Evolutionary conservation across 2,113 vertebrate species (phyloP).

Genomic region (Machaerirhynchus nigripectus): DNA sequence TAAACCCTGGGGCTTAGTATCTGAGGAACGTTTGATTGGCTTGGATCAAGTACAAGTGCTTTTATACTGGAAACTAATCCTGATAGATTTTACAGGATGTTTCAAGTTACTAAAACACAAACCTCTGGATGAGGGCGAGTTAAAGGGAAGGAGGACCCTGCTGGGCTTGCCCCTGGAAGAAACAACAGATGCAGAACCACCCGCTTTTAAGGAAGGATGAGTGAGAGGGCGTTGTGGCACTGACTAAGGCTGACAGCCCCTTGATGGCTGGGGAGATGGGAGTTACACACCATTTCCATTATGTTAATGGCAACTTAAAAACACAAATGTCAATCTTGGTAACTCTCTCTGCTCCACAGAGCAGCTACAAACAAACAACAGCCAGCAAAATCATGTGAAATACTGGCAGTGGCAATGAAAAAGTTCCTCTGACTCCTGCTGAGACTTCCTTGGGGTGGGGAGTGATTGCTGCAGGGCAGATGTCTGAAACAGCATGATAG

Average conservation of each 20-base stretch:
- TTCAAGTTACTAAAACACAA: constrained; percentile 34
- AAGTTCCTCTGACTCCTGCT: neutral
- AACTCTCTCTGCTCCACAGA: neutral
- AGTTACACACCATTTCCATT: constrained; percentile 26
- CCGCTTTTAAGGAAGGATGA: constrained; percentile 25
- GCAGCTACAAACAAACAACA: neutral
- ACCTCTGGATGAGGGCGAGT: neutral
- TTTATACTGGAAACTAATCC: constrained; percentile 42
- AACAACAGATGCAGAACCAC: neutral
- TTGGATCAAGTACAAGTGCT: constrained; percentile 51
- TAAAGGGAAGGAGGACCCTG: constrained; percentile 3
- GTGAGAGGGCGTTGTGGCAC: constrained; percentile 18
- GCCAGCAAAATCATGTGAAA: neutral
- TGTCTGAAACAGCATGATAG: neutral
- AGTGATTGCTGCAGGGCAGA: neutral
- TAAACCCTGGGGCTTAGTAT: constrained; percentile 20
- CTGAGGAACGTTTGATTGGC: constrained; percentile 29
- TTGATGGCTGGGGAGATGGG: neutral
- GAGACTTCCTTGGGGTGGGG: neutral
- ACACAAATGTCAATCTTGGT: neutral
- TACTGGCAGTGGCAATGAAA: neutral
- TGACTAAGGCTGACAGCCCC: constrained; percentile 32
- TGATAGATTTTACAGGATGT: constrained; percentile 50
- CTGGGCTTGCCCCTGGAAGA: constrained; percentile 25
- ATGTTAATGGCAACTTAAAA: neutral